Base-by-base conservation (phyloP, 2,797 vertebrate species). In the Poeciliopsis presidionis region DNA sequence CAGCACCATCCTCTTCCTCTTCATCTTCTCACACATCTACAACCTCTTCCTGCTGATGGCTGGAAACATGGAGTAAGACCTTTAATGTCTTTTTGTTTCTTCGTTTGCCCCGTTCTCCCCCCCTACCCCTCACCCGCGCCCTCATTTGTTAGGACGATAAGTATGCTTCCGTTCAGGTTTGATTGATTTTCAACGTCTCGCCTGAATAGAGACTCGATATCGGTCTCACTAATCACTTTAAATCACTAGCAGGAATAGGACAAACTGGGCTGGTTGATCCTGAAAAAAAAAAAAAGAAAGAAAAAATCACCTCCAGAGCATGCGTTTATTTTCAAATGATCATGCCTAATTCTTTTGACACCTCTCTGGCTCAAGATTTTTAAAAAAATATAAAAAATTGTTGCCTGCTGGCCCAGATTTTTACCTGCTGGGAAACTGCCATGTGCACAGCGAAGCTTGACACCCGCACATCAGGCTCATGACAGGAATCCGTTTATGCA, bases 21-120 rank as follows among this genome's bases (percentile, higher is more conserved):
- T 99, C 95, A 96, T 99, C 93, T 99, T 99, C 96, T 99, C 98
- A 84, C 96, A 99, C 88, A 96, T 99, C 90, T 99, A 99, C 94
- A 99, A 99, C 93, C 96, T 97, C 45, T 93, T 96, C 87, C 97
- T 99, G 89, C 96, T 98, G 84, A 97, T 98, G 95, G 96, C 95
- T 80, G 97, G 97, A 73, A 96, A 93, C 93, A 98, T 99, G 97
- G 96, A 96, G 98, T 99, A 96, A 93, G 97, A 69, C 74, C 12
- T 82, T 88, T 80, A 22, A 25, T 90, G 81, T 83, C 59, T 78
- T 74, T 74, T 39, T 75, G 46, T 71, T 8, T 25, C 28, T 16
- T 28, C 61, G 30, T 36, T 69, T 75, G 46, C 28, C 74, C 43
- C 53, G 28, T 39, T 59, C 41, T 36, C 63, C 73, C 41, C 41